phyloP scores from a whole-genome alignment of 2,113 vertebrate genomes.

The Nibea albiflora region DNA sequence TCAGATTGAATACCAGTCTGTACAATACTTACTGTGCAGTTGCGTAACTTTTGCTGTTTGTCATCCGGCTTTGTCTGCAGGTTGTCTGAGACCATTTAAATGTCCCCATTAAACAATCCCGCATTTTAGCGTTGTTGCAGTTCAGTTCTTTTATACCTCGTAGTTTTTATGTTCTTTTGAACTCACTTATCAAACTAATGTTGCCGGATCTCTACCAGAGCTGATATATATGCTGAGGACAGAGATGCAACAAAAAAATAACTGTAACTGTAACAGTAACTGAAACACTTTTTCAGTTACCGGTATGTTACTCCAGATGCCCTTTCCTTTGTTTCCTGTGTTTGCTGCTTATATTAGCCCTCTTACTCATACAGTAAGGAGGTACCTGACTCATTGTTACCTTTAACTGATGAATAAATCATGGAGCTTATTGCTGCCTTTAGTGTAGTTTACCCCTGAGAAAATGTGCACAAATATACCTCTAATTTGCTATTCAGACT shows the following conservation, averaged over 20 bases:
- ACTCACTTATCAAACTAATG: background rate
- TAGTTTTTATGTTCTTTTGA: background rate
- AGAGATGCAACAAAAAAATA: background rate
- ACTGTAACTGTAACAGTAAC: too few species aligned
- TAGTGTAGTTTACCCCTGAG: constrained; percentile 7
- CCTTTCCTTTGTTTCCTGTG: background rate
- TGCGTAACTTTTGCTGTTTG: too few species aligned
- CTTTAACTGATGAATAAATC: constrained; percentile 24
- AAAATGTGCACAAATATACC: constrained; percentile 46
- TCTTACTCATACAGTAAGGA: background rate
- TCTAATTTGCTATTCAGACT: constrained; percentile 52
- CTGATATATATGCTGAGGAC: background rate
- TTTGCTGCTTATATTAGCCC: background rate
- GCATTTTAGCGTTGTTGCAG: background rate
- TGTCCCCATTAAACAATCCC: background rate
- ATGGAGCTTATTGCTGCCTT: constrained; percentile 15
- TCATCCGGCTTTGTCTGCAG: background rate
- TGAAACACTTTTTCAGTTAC: background rate
- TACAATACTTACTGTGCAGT: background rate
- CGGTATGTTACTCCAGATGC: background rate
- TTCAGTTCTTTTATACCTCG: background rate
- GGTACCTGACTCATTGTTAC: background rate
- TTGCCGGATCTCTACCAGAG: background rate
- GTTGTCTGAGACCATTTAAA: background rate
- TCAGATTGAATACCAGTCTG: background rate